Base-by-base conservation (phyloP, 2,888 invertebrate genomes). In the Eilema caniola region DNA sequence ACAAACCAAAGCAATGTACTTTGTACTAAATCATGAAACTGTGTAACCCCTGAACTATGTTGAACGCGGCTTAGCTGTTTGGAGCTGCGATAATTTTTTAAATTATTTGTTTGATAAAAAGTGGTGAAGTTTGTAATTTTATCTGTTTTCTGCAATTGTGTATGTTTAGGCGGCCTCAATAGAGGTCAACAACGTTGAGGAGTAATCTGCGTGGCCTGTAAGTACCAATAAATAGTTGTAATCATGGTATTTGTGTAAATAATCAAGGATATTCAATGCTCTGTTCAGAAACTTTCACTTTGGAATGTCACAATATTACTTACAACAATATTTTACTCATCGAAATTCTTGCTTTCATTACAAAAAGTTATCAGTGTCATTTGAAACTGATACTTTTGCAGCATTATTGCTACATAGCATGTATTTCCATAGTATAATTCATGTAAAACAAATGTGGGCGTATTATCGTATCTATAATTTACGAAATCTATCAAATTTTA, bases 101-200 rank as follows among this genome's bases (percentile, higher is more conserved):
- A 71, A 64, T 70, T 70, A 71, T 66, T 67, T 73, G 65, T 66
- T 62, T 80, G 67, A 57, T 67, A 56, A 77, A 72, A 61, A 31
- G 28, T 14, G 28, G 75, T 72, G 69, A 73, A 33, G 69, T 80
- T 67, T 76, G 74, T 66, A 80, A 79, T 80, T 84, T 86, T 83
- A 83, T 88, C 83, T 61, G 68, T 76, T 81, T 83, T 83, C 74
- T 77, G 67, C 73, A 78, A 81, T 85, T 77, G 73, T 79, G 77
- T 78, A 73, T 82, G 86, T 86, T 84, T 88, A 80, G 74, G 83
- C 86, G 91, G 70, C 86, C 90, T 89, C 86, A 87, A 83, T 91
- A 89, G 77, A 88, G 91, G 89, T 92, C 89, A 88, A 87, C 86
- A 88, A 83, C 89, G 74, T 85, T 81, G 78, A 78, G 72, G 65